Evolutionary conservation across 2,113 vertebrate species (phyloP).

Genomic region (Dipodomys stephensi): DNA sequence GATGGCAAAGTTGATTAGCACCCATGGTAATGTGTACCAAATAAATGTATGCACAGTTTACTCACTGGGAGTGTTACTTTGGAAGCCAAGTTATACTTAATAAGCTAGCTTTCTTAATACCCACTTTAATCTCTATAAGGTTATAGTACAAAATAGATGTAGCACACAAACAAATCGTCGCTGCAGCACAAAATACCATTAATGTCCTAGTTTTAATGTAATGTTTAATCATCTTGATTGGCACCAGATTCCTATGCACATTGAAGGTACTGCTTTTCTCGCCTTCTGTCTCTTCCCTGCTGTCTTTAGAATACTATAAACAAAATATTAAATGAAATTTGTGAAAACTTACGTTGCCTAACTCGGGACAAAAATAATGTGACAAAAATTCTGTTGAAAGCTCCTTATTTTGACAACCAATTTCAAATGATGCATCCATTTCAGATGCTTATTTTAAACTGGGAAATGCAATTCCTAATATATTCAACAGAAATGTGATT

Average conservation of each 20-base stretch:
- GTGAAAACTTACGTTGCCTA: conserved; percentile 85
- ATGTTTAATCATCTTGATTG: conserved; percentile 81
- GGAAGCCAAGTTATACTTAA: conserved; percentile 78
- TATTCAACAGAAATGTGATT: conserved; percentile 92
- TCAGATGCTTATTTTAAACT: conserved; percentile 90
- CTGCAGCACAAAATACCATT: conserved; percentile 73
- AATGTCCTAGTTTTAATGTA: conserved; percentile 83
- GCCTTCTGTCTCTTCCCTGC: conserved; percentile 69
- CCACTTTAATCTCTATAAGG: conserved; percentile 68
- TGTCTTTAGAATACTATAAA: conserved; percentile 73
- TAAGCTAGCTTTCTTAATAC: conserved; percentile 71
- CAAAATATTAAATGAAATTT: conserved; percentile 86
- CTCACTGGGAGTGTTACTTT: conserved; percentile 60
- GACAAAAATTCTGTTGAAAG: conserved; percentile 88
- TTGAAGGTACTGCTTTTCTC: conserved; percentile 78
- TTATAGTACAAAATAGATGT: conserved; percentile 62
- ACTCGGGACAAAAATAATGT: conserved; percentile 87
- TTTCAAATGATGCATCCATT: conserved; percentile 90
- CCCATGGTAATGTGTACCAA: conserved; percentile 58
- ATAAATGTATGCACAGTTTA: conserved; percentile 56
- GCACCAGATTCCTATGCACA: conserved; percentile 69
- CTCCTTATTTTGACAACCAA: conserved; percentile 91
- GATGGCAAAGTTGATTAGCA: conserved; percentile 53
- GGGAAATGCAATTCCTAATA: conserved; percentile 91
- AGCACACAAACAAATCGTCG: conserved; percentile 50